These are phyloP conservation scores for Rhea americana DNA, from an alignment of 2,113 vertebrate species.

Conservation along the genomic window DNA sequence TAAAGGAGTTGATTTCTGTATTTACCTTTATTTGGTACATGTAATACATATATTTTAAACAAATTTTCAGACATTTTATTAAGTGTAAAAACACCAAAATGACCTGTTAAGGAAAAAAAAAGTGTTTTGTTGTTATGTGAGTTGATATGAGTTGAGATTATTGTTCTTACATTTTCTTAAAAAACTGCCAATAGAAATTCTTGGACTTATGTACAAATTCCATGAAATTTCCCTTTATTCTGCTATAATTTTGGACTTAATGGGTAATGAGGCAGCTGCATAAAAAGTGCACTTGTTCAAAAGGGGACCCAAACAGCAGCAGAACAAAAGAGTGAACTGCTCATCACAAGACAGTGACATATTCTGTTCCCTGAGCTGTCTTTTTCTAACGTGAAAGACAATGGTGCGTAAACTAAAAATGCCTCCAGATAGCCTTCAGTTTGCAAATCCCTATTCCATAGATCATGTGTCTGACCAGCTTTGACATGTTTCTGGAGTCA, in stretches of 20 bases:
- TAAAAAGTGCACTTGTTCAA: neutral
- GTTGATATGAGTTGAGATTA: neutral
- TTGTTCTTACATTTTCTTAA: neutral
- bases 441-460: constrained; percentile 18
- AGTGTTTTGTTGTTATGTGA: neutral
- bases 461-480: constrained; percentile 36
- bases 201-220: neutral
- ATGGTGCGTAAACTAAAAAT: constrained; percentile 18
- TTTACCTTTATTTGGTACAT: neutral
- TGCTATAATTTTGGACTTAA: neutral
- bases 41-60: neutral
- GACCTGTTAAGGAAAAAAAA: neutral
- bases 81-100: neutral
- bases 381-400: constrained; percentile 9
- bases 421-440: constrained; percentile 37
- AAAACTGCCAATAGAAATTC: neutral
- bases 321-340: constrained; percentile 21
- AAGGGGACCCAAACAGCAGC: neutral
- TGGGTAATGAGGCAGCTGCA: neutral
- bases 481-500: constrained; percentile 56
- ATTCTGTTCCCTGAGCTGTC: constrained; percentile 12
- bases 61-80: neutral
- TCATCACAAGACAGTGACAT: constrained; percentile 8
- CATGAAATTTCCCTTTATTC: neutral
- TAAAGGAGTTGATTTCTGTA: neutral